phyloP scores from a whole-genome alignment of 1,140 invertebrate species.

The Zaprionus kolodkinae region DNA sequence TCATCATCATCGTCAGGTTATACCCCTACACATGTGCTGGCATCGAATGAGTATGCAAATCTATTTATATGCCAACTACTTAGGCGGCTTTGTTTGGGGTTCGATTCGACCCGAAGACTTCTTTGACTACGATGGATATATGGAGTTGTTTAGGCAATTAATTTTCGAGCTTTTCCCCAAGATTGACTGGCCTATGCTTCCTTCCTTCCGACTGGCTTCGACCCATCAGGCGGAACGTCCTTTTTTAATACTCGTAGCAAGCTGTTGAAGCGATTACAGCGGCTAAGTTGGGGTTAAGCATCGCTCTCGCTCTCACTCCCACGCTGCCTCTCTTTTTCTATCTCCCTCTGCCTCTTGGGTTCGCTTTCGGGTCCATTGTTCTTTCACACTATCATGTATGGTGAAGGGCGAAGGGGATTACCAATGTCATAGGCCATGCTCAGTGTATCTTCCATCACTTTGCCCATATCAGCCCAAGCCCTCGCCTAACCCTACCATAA shows the following conservation, averaged over 20 bases:
- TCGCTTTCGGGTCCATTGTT: conserved; percentile 30
- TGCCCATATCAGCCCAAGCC: background rate
- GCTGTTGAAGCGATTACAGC: conserved; percentile 56
- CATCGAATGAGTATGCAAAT: conserved; percentile 55
- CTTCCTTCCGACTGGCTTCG: background rate
- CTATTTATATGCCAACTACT: conserved; percentile 67
- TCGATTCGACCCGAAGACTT: conserved; percentile 16
- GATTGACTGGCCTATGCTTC: conserved; percentile 32
- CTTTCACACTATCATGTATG: conserved; percentile 44
- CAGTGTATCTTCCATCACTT: conserved; percentile 3
- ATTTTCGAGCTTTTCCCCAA: conserved; percentile 57
- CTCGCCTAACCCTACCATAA: background rate
- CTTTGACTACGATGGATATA: conserved; percentile 17
- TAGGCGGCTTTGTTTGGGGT: conserved; percentile 56
- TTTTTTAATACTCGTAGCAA: conserved; percentile 31
- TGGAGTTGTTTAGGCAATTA: conserved; percentile 59
- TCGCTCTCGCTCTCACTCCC: background rate
- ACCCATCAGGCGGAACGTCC: background rate
- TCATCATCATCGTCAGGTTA: conserved; percentile 22
- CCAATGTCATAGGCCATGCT: conserved; percentile 44
- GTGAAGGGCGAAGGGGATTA: conserved; percentile 30
- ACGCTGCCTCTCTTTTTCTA: background rate
- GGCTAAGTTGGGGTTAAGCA: conserved; percentile 56
- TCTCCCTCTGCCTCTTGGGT: background rate
- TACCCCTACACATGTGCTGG: conserved; percentile 24